Evolutionary conservation across 2,797 vertebrate genomes (phyloP), one percentile per base, ranked within the genome.

Genomic region (Typhlichthys subterraneus): DNA sequence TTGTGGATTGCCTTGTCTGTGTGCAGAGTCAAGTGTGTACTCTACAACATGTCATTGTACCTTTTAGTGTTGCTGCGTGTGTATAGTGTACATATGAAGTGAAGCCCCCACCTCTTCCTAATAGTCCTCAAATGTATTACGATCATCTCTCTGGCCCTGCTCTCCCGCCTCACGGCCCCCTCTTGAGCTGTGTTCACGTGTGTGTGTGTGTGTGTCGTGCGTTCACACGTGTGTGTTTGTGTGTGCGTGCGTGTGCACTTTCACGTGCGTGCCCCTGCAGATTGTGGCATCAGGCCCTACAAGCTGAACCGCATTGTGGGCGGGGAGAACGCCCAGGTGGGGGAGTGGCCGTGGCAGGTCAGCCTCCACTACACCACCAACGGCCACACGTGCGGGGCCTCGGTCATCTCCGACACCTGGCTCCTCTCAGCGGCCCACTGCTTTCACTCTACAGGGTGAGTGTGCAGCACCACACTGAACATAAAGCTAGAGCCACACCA

Each of bases 271-370:
- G 66, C 31, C 66, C 67, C 78, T 63, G 33, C 72, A 93, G 93
- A 67, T 8, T 94, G 93, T 63, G 93, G 93, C 42, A 82, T 71
- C 56, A 85, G 92, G 67, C 92, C 93, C 1, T 94, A 90, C 64
- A 94, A 94, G 69, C 88, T 92, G 75, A 93, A 91, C 72, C 90
- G 93, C 47, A 94, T 95, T 6, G 93, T 94, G 0, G 94, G 94
- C 13, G 94, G 94, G 17, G 82, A 88, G 74, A 86, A 92, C 1
- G 90, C 93, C 1, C 90, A 91, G 19, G 5, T 88, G 53, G 93
- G 94, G n/a, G 93, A 94, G 81, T 94, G 93, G 93, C 94, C 93
- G 2, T 95, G 93, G 93, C 94, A 95, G 87, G 89, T 94, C 80
- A 94, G 92, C 84, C 88, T 94, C 46, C 92, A 93, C 79, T 90